Percentiles rank a stretch among this genome's conserved stretches.
These are phyloP conservation scores for Lathamus discolor DNA, from an alignment of 2,113 vertebrate species.

Conservation along the genomic window DNA sequence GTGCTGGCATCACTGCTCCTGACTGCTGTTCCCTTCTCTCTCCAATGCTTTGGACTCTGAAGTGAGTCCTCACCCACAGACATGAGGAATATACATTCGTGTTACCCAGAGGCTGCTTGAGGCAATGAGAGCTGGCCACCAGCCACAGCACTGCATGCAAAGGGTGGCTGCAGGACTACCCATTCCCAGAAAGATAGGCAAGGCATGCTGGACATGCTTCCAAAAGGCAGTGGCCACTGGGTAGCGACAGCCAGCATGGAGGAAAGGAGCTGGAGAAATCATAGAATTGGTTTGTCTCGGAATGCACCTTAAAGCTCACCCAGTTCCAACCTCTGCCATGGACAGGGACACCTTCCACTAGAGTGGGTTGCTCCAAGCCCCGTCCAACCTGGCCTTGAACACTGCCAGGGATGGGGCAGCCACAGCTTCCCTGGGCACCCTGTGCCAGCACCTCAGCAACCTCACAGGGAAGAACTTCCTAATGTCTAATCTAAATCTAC, in stretches of 20 bases:
- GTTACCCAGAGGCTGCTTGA: background rate
- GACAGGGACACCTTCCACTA: background rate
- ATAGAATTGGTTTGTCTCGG: background rate
- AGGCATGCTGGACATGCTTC: fast-evolving
- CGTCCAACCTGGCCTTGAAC: background rate
- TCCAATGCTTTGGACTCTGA: background rate
- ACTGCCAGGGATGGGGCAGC: background rate
- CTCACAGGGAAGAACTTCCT: background rate
- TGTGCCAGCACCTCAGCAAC: background rate
- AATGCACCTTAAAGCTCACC: background rate
- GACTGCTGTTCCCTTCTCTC: background rate
- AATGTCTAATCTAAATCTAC: background rate
- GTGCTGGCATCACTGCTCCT: background rate
- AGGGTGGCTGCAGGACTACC: background rate
- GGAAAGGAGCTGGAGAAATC: background rate
- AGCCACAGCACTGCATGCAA: fast-evolving
- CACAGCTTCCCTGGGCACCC: background rate
- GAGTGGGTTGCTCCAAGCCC: background rate
- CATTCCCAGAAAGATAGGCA: background rate
- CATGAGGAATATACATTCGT: fast-evolving
- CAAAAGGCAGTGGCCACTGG: fast-evolving
- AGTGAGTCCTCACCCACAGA: background rate
- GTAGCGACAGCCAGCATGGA: background rate
- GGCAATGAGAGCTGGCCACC: background rate
- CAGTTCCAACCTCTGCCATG: background rate